A percentile compares a stretch with the other conserved stretches of the same genome.
Conservation (phyloP, 2,888 invertebrate species). For the Celastrina argiolus region DNA sequence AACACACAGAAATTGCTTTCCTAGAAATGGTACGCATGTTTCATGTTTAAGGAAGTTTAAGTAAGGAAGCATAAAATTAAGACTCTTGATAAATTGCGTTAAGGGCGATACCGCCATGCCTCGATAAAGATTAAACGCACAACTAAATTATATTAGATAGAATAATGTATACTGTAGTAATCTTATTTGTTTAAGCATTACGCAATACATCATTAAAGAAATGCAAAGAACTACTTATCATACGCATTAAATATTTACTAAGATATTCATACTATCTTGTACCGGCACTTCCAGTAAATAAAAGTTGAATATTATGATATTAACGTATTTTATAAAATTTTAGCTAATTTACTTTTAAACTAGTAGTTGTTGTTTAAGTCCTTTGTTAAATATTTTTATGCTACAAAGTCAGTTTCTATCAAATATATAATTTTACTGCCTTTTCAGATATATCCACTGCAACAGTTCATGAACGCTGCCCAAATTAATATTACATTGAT, state of each 20-base stretch:
- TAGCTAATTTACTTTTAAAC: too few species aligned
- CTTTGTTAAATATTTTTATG: too few species aligned
- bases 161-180: background rate
- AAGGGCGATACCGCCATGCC: too few species aligned
- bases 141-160: too few species aligned
- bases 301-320: background rate
- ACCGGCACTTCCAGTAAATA: background rate
- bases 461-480: conserved; percentile 65
- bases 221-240: background rate
- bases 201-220: background rate
- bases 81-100: too few species aligned
- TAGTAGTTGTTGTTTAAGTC: too few species aligned
- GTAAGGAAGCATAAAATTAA: too few species aligned
- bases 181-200: background rate
- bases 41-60: too few species aligned
- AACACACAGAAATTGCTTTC: too few species aligned
- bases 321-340: background rate
- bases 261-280: background rate
- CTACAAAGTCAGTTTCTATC: too few species aligned
- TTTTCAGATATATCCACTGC: conserved; percentile 67
- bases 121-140: too few species aligned
- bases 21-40: too few species aligned
- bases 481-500: conserved; percentile 66
- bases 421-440: background rate
- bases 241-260: background rate